Evolutionary conservation across 2,113 vertebrate genomes (phyloP).

Genomic region (Eolophus roseicapilla): DNA sequence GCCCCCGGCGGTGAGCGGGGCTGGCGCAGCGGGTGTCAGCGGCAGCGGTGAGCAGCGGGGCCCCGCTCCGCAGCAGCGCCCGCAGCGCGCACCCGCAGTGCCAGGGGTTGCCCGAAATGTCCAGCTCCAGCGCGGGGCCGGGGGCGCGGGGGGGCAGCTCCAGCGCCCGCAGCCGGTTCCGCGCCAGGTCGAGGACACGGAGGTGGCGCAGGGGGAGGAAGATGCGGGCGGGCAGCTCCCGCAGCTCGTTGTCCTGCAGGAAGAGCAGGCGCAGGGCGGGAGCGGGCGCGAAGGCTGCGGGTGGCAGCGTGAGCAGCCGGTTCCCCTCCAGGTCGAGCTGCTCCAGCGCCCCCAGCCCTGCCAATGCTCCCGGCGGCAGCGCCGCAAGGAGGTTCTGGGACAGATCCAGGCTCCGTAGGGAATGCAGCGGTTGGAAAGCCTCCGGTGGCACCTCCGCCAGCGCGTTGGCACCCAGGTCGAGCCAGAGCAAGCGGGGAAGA

Average conservation of each 20-base stretch:
- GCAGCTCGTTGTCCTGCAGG: conserved; percentile 75
- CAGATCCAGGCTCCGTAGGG: conserved; percentile 77
- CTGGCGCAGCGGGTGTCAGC: conserved; percentile 44
- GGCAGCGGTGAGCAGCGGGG: conserved; percentile 20
- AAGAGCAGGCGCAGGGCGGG: conserved; percentile 73
- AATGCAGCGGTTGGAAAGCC: conserved; percentile 62
- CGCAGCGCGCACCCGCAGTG: conserved; percentile 73
- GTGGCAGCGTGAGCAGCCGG: conserved; percentile 55
- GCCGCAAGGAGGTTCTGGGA: conserved; percentile 75
- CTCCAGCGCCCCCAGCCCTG: conserved; percentile 61
- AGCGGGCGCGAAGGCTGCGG: conserved; percentile 28
- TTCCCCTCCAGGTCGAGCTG: conserved; percentile 79
- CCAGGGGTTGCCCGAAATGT: conserved; percentile 83
- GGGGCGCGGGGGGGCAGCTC: conserved; percentile 42
- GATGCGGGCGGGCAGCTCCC: conserved; percentile 28
- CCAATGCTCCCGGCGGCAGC: conserved; percentile 51
- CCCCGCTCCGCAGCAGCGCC: conserved; percentile 61
- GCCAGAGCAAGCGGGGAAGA: conserved; percentile 66
- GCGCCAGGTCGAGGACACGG: conserved; percentile 73
- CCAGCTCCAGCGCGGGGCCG: conserved; percentile 41
- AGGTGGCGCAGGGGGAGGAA: conserved; percentile 71
- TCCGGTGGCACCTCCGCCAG: conserved; percentile 46
- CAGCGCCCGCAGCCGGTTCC: conserved; percentile 74
- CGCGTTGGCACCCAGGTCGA: conserved; percentile 79
- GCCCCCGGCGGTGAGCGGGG: conserved; percentile 49